These are phyloP conservation scores for Hydroisotoma schaefferi DNA, from an alignment of 2,888 invertebrate species.

Conservation along the genomic window DNA sequence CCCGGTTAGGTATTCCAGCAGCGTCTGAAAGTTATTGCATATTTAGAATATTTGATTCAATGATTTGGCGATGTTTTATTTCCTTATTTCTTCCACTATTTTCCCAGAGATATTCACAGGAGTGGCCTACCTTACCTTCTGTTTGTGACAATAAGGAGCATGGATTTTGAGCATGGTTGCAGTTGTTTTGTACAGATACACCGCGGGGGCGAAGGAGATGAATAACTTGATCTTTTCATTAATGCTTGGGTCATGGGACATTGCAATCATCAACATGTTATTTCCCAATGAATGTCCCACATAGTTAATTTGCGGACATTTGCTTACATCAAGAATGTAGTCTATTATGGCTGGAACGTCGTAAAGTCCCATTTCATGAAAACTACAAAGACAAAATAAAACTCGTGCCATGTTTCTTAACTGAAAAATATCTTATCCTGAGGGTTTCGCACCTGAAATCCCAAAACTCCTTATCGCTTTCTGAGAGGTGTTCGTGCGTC, in stretches of 20 bases:
- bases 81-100: too few relatives aligned
- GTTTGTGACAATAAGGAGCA: constrained; percentile 7
- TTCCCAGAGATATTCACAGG: too few relatives aligned
- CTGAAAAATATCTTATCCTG: neutral
- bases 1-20: constrained; percentile 5
- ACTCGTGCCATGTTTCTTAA: neutral
- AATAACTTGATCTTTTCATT: constrained; percentile 6
- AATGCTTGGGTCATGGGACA: neutral
- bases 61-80: too few relatives aligned
- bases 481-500: neutral
- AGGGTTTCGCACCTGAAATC: constrained; percentile 3
- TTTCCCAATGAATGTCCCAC: constrained; percentile 12
- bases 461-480: constrained; percentile 8
- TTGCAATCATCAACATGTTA: constrained; percentile 10
- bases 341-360: constrained; percentile 9
- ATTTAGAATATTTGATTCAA: neutral
- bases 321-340: neutral
- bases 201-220: constrained; percentile 7
- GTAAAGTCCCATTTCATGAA: constrained; percentile 11
- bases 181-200: constrained; percentile 8
- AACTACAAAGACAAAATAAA: neutral
- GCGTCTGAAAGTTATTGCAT: constrained; percentile 1
- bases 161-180: neutral
- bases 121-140: constrained; percentile 6
- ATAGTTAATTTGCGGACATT: constrained; percentile 1